Percentiles rank a stretch among this genome's conserved stretches.
These are phyloP conservation scores for Metellina segmentata DNA, from an alignment of 2,888 invertebrate species.

Conservation along the genomic window DNA sequence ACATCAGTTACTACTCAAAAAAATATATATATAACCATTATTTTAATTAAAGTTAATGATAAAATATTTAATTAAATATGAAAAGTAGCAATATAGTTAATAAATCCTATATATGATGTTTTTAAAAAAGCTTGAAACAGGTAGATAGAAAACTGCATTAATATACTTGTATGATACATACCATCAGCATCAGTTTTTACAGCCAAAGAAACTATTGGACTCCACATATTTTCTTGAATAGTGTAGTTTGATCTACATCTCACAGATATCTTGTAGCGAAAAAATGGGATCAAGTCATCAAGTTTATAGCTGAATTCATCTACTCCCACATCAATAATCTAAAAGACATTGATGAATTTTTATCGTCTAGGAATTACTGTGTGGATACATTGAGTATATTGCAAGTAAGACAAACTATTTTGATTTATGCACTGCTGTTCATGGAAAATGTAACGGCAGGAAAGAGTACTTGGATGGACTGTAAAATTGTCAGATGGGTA, in stretches of 20 bases:
- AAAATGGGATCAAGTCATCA: constrained; percentile 53
- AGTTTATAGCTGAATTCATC: constrained; percentile 35
- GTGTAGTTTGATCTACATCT: constrained; percentile 68
- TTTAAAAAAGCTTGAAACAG: background rate
- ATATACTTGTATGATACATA: constrained; percentile 35
- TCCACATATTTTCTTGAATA: constrained; percentile 72
- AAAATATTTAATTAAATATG: too few relatives aligned
- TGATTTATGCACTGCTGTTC: too few relatives aligned
- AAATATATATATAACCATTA: background rate
- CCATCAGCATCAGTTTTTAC: constrained; percentile 73
- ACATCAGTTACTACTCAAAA: background rate
- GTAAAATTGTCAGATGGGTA: too few relatives aligned
- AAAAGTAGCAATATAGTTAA: background rate
- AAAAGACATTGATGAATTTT: background rate
- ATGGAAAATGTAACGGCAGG: too few relatives aligned
- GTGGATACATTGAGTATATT: too few relatives aligned
- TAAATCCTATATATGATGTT: background rate
- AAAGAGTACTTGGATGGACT: too few relatives aligned
- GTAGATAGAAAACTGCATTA: too few relatives aligned
- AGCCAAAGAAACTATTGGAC: constrained; percentile 42
- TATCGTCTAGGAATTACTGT: too few relatives aligned
- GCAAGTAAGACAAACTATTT: too few relatives aligned
- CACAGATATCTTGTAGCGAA: constrained; percentile 69
- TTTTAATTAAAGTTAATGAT: background rate
- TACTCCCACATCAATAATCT: constrained; percentile 48